phyloP scores from a whole-genome alignment of 1,140 invertebrate species.

The Cydia strobilella region DNA sequence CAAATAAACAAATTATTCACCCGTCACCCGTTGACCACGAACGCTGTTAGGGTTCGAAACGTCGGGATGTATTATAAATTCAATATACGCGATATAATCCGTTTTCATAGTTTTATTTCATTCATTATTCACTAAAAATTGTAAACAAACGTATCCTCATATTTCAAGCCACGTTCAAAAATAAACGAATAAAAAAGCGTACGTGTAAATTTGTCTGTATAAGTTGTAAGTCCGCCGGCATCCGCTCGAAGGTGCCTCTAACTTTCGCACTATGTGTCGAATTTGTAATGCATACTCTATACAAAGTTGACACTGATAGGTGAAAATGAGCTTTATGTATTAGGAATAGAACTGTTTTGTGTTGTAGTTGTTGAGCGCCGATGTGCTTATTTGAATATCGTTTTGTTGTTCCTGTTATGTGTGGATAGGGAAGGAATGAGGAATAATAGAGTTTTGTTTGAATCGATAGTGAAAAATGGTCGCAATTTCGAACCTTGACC shows the following conservation, averaged over 20 bases:
- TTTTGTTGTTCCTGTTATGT: neutral
- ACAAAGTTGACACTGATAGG: neutral
- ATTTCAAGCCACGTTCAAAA: conserved; percentile 8
- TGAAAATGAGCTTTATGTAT: neutral
- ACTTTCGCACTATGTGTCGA: conserved; percentile 5
- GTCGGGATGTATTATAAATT: too few relatives aligned
- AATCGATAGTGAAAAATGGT: too few relatives aligned
- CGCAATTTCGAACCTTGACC: too few relatives aligned
- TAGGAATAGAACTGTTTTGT: neutral
- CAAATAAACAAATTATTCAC: too few relatives aligned
- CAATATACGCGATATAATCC: too few relatives aligned
- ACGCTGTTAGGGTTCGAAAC: too few relatives aligned
- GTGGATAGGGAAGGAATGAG: neutral
- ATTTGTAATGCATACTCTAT: neutral
- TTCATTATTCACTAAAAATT: too few relatives aligned
- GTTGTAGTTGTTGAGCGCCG: neutral
- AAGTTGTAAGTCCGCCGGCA: neutral
- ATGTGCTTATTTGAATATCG: conserved; percentile 6
- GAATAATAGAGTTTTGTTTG: neutral
- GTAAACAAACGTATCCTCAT: neutral
- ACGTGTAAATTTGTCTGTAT: conserved; percentile 1
- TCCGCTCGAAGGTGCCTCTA: conserved; percentile 6
- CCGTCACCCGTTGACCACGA: too few relatives aligned
- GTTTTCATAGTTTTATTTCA: too few relatives aligned
- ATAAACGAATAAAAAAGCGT: neutral